Percentiles rank a stretch among this genome's conserved stretches.
phyloP scores from a whole-genome alignment of 2,888 invertebrate genomes.

The Stratiomys singularior region DNA sequence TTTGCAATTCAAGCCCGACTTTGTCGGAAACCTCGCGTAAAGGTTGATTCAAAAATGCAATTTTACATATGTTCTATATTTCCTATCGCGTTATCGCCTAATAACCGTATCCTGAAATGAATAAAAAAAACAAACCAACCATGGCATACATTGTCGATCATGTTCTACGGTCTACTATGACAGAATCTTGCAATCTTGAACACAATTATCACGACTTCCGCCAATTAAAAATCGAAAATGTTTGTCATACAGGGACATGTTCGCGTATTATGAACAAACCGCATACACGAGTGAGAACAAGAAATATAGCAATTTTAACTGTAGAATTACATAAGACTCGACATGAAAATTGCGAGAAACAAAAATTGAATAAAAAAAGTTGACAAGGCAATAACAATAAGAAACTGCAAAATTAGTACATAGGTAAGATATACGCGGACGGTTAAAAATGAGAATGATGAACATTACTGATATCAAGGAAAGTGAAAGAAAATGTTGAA shows the following conservation, averaged over 20 bases:
- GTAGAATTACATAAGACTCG: background rate
- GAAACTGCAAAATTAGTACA: too few relatives aligned
- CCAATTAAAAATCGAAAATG: constrained; percentile 45
- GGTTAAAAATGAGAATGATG: too few relatives aligned
- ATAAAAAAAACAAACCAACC: background rate
- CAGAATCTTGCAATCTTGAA: constrained; percentile 40
- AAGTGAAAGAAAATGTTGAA: too few relatives aligned
- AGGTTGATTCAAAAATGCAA: constrained; percentile 13
- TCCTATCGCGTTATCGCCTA: background rate
- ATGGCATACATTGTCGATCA: constrained; percentile 27
- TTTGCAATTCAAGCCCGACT: too few relatives aligned
- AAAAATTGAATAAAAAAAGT: background rate
- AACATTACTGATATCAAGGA: too few relatives aligned
- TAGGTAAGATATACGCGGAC: too few relatives aligned
- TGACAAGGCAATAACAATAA: too few relatives aligned
- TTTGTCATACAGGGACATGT: background rate
- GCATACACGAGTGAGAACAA: constrained; percentile 1
- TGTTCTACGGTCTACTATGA: constrained; percentile 11
- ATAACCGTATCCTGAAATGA: background rate
- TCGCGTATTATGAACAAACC: background rate
- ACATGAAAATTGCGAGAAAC: background rate
- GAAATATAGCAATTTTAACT: background rate
- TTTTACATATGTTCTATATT: constrained; percentile 35
- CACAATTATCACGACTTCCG: constrained; percentile 41
- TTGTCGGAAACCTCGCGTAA: too few relatives aligned